Evolutionary conservation across 2,888 invertebrate species (phyloP).

Genomic region (Catocala sponsa): DNA sequence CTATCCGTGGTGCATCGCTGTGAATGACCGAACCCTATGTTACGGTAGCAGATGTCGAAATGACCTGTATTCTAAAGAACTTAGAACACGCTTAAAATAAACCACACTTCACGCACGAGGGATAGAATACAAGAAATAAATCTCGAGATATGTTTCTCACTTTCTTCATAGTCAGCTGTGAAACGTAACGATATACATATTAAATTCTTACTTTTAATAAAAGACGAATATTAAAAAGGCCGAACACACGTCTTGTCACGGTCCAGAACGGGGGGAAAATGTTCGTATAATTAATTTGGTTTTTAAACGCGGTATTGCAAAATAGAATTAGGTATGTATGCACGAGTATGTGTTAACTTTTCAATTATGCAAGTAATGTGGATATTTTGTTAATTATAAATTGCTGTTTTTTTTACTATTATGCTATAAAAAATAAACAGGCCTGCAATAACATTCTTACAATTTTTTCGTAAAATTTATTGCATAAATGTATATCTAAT

Average conservation of each 20-base stretch:
- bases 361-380: constrained; percentile 41
- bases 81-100: constrained; percentile 73
- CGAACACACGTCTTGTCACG: constrained; percentile 69
- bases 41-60: constrained; percentile 74
- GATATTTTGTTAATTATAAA: constrained; percentile 7
- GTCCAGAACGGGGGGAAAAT: constrained; percentile 72
- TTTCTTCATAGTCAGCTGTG: constrained; percentile 27
- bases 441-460: too few species aligned
- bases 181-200: constrained; percentile 20
- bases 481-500: too few species aligned
- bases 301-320: constrained; percentile 60
- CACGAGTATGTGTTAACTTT: constrained; percentile 38
- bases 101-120: constrained; percentile 52
- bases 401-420: too few species aligned
- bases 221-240: constrained; percentile 38
- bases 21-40: constrained; percentile 66
- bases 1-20: constrained; percentile 63
- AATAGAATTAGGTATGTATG: constrained; percentile 51
- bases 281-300: constrained; percentile 64
- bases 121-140: constrained; percentile 45
- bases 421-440: too few species aligned
- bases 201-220: constrained; percentile 30
- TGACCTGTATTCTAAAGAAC: constrained; percentile 70
- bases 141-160: constrained; percentile 61
- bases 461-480: too few species aligned